Evolutionary conservation across 2,797 vertebrate genomes (phyloP).

Genomic region (Ctenopoma multispine): DNA sequence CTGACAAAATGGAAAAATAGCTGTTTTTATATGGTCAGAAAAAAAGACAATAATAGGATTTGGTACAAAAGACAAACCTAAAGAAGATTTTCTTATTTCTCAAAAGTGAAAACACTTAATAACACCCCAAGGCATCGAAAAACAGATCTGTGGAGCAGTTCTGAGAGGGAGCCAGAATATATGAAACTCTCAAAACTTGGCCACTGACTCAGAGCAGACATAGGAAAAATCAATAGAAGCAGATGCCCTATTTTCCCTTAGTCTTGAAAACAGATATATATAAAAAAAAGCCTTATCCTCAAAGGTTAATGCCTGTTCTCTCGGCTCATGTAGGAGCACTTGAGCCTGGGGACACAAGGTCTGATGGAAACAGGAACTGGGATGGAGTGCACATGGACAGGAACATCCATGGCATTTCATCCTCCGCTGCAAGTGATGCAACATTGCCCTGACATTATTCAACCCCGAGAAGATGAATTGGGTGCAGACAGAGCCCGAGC

Average conservation of each 20-base stretch:
- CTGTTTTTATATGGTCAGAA: slow-evolving; percentile 22
- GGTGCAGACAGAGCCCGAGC: slow-evolving; percentile 26
- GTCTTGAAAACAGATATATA: slow-evolving; percentile 62
- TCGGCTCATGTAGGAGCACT: slow-evolving; percentile 52
- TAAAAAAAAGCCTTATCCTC: slow-evolving; percentile 41
- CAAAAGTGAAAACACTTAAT: slow-evolving; percentile 59
- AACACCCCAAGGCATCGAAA: slow-evolving; percentile 48
- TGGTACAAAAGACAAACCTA: slow-evolving; percentile 39
- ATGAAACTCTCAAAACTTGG: slow-evolving; percentile 65
- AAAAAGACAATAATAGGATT: slow-evolving; percentile 24
- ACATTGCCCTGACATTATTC: slow-evolving; percentile 61
- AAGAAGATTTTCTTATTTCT: slow-evolving; percentile 60
- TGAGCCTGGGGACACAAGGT: slow-evolving; percentile 65
- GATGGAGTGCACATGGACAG: slow-evolving; percentile 63
- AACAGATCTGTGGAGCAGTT: slow-evolving; percentile 53
- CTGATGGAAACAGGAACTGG: slow-evolving; percentile 59
- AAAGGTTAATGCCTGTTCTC: slow-evolving; percentile 78
- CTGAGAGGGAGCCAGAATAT: slow-evolving; percentile 61
- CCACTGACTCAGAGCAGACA: slow-evolving; percentile 68
- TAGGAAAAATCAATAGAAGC: slow-evolving; percentile 72
- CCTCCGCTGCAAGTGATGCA: slow-evolving; percentile 70
- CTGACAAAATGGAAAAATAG: slow-evolving; percentile 23
- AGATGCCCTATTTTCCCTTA: slow-evolving; percentile 73
- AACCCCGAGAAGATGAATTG: slow-evolving; percentile 56
- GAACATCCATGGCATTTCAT: slow-evolving; percentile 75